These are phyloP conservation scores for Addax nasomaculatus DNA, from an alignment of 2,113 vertebrate species.

Conservation along the genomic window DNA sequence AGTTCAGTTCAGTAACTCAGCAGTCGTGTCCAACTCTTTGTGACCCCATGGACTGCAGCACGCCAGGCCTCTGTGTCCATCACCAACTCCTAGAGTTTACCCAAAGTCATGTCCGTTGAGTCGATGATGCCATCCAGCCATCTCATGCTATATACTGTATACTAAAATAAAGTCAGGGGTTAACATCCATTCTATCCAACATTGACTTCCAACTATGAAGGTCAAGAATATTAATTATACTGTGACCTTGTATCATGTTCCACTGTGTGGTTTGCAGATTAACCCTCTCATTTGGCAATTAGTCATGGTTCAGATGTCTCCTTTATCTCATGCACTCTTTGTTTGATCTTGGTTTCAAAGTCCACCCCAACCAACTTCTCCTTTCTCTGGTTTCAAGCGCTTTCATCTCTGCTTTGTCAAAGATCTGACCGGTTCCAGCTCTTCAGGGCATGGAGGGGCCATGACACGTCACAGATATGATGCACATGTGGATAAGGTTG, in stretches of 20 bases:
- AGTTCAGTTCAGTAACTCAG: too few relatives aligned
- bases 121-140: too few relatives aligned
- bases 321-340: background rate
- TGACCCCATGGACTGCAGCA: too few relatives aligned
- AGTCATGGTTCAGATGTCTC: background rate
- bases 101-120: too few relatives aligned
- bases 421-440: background rate
- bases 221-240: background rate
- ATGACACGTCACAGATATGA: fast-evolving
- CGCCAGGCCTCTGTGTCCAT: too few relatives aligned
- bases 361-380: background rate
- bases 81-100: too few relatives aligned
- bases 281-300: background rate
- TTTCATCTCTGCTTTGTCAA: background rate
- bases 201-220: background rate
- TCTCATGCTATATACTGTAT: background rate
- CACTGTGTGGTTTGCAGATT: background rate
- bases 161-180: background rate
- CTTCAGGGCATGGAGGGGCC: background rate
- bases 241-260: background rate
- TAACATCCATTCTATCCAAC: background rate
- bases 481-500: too few relatives aligned
- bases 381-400: background rate
- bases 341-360: constrained; percentile 37
- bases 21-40: too few relatives aligned